A percentile compares a stretch with the other conserved stretches of the same genome.
phyloP scores from a whole-genome alignment of 2,797 vertebrate genomes.

The Perodicticus potto region DNA sequence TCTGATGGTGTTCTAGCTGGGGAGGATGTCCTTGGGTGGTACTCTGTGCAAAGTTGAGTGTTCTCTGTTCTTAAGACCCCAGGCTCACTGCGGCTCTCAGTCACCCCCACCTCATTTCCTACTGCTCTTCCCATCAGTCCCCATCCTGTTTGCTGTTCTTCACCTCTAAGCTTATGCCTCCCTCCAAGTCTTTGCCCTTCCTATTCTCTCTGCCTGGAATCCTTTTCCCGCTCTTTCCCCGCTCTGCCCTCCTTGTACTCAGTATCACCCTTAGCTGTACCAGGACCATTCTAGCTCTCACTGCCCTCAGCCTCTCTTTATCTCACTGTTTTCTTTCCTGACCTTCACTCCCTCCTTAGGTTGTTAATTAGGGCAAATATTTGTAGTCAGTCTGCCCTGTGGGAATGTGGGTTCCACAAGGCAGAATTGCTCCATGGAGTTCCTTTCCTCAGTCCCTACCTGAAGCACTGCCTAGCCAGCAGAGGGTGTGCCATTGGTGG shows the following conservation, averaged over 20 bases:
- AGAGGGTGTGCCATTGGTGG: background rate
- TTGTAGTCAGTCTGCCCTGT: background rate
- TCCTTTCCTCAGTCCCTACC: background rate
- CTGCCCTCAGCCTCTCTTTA: background rate
- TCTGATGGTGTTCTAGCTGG: background rate
- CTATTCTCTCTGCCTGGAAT: background rate
- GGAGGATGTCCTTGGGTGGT: background rate
- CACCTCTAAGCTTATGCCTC: background rate
- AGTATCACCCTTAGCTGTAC: background rate
- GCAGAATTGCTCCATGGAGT: background rate
- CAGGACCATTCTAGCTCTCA: background rate
- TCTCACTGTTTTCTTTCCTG: background rate
- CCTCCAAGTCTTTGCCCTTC: conserved; percentile 18
- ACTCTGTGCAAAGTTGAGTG: background rate
- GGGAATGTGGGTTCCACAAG: background rate
- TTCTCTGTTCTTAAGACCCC: background rate
- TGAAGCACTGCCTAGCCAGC: background rate
- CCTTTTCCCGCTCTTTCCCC: background rate
- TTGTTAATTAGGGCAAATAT: background rate
- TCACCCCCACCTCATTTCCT: background rate
- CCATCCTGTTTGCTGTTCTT: background rate
- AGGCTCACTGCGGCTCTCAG: background rate
- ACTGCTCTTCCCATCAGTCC: background rate
- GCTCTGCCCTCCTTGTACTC: background rate
- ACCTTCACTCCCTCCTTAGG: background rate